These are phyloP conservation scores for Hypolimnas misippus DNA, from an alignment of 2,888 invertebrate genomes.

Conservation along the genomic window DNA sequence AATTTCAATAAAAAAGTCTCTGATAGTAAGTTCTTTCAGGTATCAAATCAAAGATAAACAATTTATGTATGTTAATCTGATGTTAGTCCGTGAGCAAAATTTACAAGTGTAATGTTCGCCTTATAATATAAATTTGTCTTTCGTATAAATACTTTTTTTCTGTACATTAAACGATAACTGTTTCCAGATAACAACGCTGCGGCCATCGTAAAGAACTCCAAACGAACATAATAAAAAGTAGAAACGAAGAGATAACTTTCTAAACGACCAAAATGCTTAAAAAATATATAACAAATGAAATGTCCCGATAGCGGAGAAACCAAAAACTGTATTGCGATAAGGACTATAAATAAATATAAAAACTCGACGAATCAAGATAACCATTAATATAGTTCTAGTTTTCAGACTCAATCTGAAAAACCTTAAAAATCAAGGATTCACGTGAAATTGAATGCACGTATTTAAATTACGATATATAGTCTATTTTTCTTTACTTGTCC, in stretches of 20 bases:
- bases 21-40: too few species aligned
- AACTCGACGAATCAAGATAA: neutral
- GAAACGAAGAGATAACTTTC: neutral
- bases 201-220: neutral
- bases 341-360: neutral
- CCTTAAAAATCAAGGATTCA: neutral
- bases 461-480: slow-evolving; percentile 10
- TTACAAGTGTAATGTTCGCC: neutral
- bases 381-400: neutral
- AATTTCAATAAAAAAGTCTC: too few species aligned
- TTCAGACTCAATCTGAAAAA: neutral
- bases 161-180: neutral
- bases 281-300: neutral
- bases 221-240: neutral
- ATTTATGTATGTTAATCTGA: too few species aligned
- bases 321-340: slow-evolving; percentile 12
- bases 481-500: too few species aligned
- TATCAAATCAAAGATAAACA: too few species aligned
- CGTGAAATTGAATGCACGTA: neutral
- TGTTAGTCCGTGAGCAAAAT: too few species aligned
- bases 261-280: slow-evolving; percentile 13
- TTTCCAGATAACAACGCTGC: slow-evolving; percentile 1
- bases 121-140: too few species aligned
- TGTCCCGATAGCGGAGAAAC: neutral
- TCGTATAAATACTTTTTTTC: neutral